Base-by-base conservation (phyloP, 2,113 vertebrate genomes). In the Brachypteracias leptosomus region DNA sequence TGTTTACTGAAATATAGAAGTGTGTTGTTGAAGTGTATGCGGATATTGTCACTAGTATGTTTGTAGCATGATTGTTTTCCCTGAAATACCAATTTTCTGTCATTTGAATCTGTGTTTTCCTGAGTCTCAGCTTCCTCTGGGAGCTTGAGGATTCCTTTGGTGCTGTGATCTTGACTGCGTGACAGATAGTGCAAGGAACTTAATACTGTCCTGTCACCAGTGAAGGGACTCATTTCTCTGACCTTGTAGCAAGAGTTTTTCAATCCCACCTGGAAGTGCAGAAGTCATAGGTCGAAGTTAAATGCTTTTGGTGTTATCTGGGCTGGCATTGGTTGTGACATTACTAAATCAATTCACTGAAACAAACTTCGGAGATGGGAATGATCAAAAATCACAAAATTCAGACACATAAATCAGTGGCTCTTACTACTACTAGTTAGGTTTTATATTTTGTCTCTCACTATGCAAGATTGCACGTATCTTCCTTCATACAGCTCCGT, bases 391-490 rank as follows among this genome's bases (percentile, higher is more conserved):
- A 46, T 63, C 16, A 24, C 44, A 78, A 25, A 25, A 72, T 38
- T 57, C 21, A 22, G 24, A n/a, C 57, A 19, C 5, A 16, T 31
- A 65, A 35, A 63, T 52, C 47, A 44, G 17, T 29, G 55, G 24
- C 9, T 89, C 11, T 63, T 67, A 8, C 31, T 84, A 6, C 13
- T 35, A 4, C 8, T 61, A 38, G 29, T 35, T 40, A n/a, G 25
- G 13, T 55, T 71, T 88, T 55, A 14, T 52, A 11, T 89, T 85
- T 82, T 68, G 44, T 21, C 33, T 70, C 5, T 47, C 29, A 33
- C 31, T 72, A 0, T 35, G 9, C 12, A 46, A n/a, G n/a, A 44
- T 57, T 28, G 12, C 18, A 28, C 0, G 0, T n/a, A 11, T 22
- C 14, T 88, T 71, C 17, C 44, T 82, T 47, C 15, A 3, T 58